Percentiles rank a stretch among this genome's conserved stretches.
These are phyloP conservation scores for Choreutis nemorana DNA, from an alignment of 2,888 invertebrate genomes.

Conservation along the genomic window DNA sequence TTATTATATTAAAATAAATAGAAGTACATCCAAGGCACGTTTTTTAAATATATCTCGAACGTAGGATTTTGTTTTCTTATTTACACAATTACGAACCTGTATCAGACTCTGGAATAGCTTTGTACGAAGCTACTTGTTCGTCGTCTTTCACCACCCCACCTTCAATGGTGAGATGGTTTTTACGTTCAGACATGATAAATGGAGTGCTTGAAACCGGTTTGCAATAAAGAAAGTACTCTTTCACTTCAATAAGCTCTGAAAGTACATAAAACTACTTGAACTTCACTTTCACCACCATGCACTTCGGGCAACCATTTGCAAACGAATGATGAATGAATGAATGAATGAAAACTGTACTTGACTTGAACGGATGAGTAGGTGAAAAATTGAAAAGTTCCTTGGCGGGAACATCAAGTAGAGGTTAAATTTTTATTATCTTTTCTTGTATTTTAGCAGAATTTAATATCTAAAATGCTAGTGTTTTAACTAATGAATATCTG, in stretches of 20 bases:
- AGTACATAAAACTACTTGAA: conserved; percentile 16
- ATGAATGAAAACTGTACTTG: too few species aligned
- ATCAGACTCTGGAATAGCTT: conserved; percentile 66
- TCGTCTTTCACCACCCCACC: conserved; percentile 57
- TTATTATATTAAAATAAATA: too few species aligned
- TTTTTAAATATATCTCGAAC: too few species aligned
- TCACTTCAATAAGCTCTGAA: conserved; percentile 21
- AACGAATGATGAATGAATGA: conserved; percentile 12
- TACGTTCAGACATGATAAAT: conserved; percentile 46
- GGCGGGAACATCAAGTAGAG: too few species aligned
- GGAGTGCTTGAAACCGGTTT: conserved; percentile 25
- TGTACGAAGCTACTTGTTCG: conserved; percentile 60
- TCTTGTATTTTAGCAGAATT: too few species aligned
- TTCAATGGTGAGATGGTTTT: conserved; percentile 50
- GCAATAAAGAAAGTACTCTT: conserved; percentile 21
- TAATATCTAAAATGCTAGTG: too few species aligned
- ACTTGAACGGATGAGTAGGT: too few species aligned
- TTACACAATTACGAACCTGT: conserved; percentile 39
- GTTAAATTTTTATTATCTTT: too few species aligned
- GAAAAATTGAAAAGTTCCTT: conserved; percentile 10
- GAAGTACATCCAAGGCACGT: too few species aligned
- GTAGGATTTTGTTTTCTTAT: background rate
- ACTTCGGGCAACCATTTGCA: too few species aligned
- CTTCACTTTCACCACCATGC: conserved; percentile 19
- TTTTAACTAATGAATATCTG: too few species aligned